Evolutionary conservation across 2,797 vertebrate species (phyloP).

Genomic region (Sphenodon punctatus): DNA sequence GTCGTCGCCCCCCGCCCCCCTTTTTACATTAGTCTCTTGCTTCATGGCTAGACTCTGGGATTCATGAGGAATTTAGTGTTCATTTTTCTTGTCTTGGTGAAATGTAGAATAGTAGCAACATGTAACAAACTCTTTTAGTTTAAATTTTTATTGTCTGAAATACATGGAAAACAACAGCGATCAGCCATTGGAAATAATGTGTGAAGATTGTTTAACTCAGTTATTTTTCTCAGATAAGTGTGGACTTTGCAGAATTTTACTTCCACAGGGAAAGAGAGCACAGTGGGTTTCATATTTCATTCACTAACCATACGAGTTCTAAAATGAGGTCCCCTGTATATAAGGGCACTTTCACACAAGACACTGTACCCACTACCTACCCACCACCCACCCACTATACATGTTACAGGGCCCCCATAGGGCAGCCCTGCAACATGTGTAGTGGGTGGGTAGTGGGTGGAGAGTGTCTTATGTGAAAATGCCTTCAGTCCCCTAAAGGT

Average conservation of each 20-base stretch:
- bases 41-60: not conserved
- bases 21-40: no score
- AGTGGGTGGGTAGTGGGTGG: no score
- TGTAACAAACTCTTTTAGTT: no score
- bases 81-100: not conserved
- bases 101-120: no score
- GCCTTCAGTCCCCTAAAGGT: not conserved
- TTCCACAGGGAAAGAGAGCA: not conserved
- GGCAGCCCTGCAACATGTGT: no score
- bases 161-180: not conserved
- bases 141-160: constrained; percentile 14
- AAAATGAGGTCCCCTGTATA: constrained; percentile 9
- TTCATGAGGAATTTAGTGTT: not conserved
- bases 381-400: no score
- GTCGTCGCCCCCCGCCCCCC: no score
- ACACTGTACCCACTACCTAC: no score
- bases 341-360: no score
- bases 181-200: not conserved
- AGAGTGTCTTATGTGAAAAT: no score
- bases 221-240: constrained; percentile 4
- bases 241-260: not conserved
- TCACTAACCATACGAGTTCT: constrained; percentile 6
- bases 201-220: constrained; percentile 12
- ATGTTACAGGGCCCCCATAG: no score
- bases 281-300: not conserved